Conservation (phyloP, 2,113 vertebrate genomes). For the Bothrops jararaca region DNA sequence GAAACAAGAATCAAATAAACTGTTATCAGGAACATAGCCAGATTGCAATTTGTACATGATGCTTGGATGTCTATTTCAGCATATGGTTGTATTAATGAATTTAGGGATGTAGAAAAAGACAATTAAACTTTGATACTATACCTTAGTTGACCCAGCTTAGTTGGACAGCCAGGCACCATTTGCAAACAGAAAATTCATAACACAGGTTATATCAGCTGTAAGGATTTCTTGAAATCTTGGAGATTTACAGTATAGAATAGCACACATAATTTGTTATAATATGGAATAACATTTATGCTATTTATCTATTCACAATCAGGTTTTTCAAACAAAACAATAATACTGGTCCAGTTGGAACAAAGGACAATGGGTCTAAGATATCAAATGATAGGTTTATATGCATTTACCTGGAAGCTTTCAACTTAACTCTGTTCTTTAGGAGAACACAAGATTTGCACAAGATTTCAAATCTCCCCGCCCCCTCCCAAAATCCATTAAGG, state of each 20-base stretch:
- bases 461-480: too few species aligned
- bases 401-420: neutral
- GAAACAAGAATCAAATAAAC: slow-evolving; percentile 7
- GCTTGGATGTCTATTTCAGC: neutral
- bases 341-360: neutral
- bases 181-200: neutral
- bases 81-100: neutral
- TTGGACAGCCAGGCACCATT: neutral
- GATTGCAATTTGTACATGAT: neutral
- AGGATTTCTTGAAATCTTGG: neutral
- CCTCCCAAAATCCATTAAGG: neutral
- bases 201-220: neutral
- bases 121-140: neutral
- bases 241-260: neutral
- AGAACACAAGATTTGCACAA: neutral
- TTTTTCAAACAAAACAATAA: neutral
- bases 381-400: neutral
- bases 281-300: neutral
- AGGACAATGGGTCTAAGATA: neutral
- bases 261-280: neutral
- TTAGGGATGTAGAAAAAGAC: neutral
- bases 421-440: neutral
- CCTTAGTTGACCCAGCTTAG: neutral
- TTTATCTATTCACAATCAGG: neutral
- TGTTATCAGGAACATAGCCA: neutral